Conservation (phyloP, 2,113 vertebrate genomes). For the Synchiropus splendidus region DNA sequence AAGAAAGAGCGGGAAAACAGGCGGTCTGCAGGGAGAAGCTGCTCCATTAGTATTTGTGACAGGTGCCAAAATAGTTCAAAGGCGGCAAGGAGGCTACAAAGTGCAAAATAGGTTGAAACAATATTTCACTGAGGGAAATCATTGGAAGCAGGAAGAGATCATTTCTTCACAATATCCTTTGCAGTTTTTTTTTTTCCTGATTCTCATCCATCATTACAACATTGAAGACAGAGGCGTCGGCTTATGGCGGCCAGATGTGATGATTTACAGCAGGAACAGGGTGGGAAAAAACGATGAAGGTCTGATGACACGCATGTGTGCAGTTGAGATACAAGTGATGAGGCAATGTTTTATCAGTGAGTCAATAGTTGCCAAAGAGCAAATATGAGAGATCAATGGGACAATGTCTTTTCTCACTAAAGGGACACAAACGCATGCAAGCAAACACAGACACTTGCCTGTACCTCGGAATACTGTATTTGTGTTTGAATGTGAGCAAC, state of each 20-base stretch:
- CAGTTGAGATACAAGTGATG: no score
- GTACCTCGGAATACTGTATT: no score
- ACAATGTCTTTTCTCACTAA: no score
- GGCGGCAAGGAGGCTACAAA: constrained; percentile 35
- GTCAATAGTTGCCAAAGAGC: no score
- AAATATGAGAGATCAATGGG: no score
- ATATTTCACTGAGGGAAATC: constrained; percentile 42
- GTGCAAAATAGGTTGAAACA: constrained; percentile 39
- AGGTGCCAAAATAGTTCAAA: constrained; percentile 54
- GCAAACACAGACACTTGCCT: no score
- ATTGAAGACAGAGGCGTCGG: constrained; percentile 28
- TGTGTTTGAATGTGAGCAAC: no score
- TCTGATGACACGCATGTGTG: constrained; percentile 2
- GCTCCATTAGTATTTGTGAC: constrained; percentile 45
- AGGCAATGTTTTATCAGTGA: no score
- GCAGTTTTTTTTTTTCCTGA: constrained; percentile 13
- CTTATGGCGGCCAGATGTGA: constrained; percentile 37
- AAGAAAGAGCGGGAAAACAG: constrained; percentile 13
- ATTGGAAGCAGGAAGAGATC: constrained; percentile 31
- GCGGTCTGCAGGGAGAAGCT: constrained; percentile 22
- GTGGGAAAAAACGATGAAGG: constrained; percentile 1
- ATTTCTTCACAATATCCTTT: no score
- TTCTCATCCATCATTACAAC: constrained; percentile 31
- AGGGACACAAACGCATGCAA: no score
- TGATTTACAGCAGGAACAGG: constrained; percentile 15